Evolutionary conservation across 2,888 invertebrate species (phyloP).

Genomic region (Drosophila kanekoi): DNA sequence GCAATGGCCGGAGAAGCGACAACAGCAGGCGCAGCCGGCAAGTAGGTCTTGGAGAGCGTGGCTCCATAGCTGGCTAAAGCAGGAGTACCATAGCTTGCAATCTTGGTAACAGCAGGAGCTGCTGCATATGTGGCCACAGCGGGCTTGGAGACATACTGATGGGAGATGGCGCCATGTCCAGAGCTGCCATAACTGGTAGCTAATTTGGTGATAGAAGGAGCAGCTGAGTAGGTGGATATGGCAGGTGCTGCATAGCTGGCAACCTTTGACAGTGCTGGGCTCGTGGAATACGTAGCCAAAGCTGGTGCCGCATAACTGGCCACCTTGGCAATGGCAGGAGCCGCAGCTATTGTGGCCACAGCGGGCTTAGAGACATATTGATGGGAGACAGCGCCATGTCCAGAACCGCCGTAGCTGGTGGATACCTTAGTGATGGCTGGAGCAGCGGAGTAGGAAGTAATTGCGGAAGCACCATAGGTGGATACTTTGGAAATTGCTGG

Average conservation of each 20-base stretch:
- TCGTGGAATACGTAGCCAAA: slow-evolving; percentile 48
- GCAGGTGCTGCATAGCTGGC: slow-evolving; percentile 49
- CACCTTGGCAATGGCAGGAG: slow-evolving; percentile 49
- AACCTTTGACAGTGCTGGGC: slow-evolving; percentile 48
- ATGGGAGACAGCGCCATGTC: slow-evolving; percentile 35
- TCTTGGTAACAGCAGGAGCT: slow-evolving; percentile 34
- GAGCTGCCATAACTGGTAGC: slow-evolving; percentile 8
- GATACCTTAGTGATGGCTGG: slow-evolving; percentile 62
- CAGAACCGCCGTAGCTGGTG: slow-evolving; percentile 30
- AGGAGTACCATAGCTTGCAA: slow-evolving; percentile 37
- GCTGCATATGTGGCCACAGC: slow-evolving; percentile 26
- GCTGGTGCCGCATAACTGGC: slow-evolving; percentile 51
- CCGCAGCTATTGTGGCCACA: slow-evolving; percentile 60
- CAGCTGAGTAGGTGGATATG: slow-evolving; percentile 54
- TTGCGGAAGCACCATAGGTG: slow-evolving; percentile 50
- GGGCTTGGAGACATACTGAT: slow-evolving; percentile 47
- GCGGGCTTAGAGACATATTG: slow-evolving; percentile 56
- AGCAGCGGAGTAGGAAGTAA: slow-evolving; percentile 54
- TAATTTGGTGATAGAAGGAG: slow-evolving; percentile 67
- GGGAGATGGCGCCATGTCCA: slow-evolving; percentile 22
- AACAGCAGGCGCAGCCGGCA: slow-evolving; percentile 46
- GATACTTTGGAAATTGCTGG: slow-evolving; percentile 49
- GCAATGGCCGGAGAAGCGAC: slow-evolving; percentile 52
- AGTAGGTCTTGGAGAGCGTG: slow-evolving; percentile 46
- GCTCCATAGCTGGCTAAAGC: slow-evolving; percentile 75